Evolutionary conservation across 2,113 vertebrate genomes (phyloP).

Genomic region (Rhineura floridana): DNA sequence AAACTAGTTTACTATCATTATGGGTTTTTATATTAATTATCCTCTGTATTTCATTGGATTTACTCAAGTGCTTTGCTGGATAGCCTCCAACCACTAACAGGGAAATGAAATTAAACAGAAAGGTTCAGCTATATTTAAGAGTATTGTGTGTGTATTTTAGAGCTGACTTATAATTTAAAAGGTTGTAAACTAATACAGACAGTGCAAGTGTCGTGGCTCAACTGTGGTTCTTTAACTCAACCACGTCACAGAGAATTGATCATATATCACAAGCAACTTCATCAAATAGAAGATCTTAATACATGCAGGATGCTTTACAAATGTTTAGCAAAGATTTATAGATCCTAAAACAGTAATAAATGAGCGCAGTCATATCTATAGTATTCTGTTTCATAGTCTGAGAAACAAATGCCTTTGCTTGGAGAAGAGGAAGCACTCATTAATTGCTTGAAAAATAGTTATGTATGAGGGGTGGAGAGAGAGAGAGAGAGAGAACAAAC

Average conservation of each 20-base stretch:
- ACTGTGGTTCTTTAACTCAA: neutral
- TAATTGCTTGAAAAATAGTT: constrained; percentile 6
- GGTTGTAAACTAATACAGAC: constrained; percentile 65
- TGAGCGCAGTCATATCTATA: neutral
- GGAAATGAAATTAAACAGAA: constrained; percentile 83
- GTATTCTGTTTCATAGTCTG: fast-evolving
- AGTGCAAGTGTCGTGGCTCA: constrained; percentile 46
- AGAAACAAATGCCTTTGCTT: neutral
- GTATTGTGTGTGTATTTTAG: constrained; percentile 70
- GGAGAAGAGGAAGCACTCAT: neutral
- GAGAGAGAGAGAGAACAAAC: neutral
- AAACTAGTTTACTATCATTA: constrained; percentile 61
- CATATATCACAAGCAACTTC: neutral
- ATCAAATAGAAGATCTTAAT: neutral
- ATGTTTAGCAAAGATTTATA: neutral
- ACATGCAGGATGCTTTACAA: neutral
- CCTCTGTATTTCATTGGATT: constrained; percentile 79
- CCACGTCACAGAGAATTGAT: constrained; percentile 10
- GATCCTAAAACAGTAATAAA: constrained; percentile 12
- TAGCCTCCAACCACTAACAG: constrained; percentile 82
- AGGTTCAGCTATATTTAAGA: constrained; percentile 78
- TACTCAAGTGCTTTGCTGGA: constrained; percentile 86
- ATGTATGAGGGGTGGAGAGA: neutral
- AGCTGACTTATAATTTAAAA: constrained; percentile 73
- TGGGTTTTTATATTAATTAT: constrained; percentile 79